Evolutionary conservation across 1,140 invertebrate species (phyloP).

Genomic region (Rhopalosiphum maidis): DNA sequence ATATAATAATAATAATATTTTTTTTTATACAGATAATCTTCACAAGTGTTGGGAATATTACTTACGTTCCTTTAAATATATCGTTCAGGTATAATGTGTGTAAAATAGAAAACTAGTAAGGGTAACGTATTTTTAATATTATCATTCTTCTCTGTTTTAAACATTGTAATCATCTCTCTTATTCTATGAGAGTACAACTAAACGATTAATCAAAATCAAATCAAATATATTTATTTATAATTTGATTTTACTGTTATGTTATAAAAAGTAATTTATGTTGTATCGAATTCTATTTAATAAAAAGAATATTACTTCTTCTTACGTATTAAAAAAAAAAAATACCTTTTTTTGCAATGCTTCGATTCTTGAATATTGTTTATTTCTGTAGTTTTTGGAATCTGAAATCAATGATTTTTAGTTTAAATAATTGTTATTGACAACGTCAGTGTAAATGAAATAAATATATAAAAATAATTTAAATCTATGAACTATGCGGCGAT

Average conservation of each 20-base stretch:
- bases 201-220: not conserved
- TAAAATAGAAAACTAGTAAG: not conserved
- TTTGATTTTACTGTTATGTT: not conserved
- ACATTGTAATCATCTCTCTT: too few relatives aligned
- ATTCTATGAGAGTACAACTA: not conserved
- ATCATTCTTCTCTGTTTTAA: not conserved
- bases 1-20: not conserved
- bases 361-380: not conserved
- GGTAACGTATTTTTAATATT: not conserved
- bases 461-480: not conserved
- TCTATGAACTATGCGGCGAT: not conserved
- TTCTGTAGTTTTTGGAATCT: not conserved
- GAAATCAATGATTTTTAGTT: not conserved
- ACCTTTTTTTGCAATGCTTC: not conserved
- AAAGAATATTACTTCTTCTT: not conserved
- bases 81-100: not conserved
- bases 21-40: not conserved
- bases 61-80: not conserved
- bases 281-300: not conserved
- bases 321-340: not conserved
- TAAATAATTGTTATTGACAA: not conserved
- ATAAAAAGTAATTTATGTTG: not conserved
- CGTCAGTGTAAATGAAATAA: not conserved
- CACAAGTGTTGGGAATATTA: not conserved
- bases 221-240: not conserved